These are phyloP conservation scores for Seladonia tumulorum DNA, from an alignment of 2,888 invertebrate species.

Conservation along the genomic window DNA sequence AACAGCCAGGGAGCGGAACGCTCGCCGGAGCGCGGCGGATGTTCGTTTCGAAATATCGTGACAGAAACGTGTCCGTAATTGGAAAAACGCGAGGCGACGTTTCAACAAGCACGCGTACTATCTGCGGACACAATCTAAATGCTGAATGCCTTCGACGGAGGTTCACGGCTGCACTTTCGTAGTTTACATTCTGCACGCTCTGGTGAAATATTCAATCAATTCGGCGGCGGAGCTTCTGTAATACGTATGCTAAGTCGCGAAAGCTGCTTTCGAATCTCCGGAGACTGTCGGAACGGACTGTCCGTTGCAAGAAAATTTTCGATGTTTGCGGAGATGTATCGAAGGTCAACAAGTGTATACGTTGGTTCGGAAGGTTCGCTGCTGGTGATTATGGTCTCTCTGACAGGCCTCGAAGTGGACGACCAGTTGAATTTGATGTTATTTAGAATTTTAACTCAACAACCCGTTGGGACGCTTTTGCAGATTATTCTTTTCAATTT, in stretches of 20 bases:
- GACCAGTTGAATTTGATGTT: no score
- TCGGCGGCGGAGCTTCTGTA: neutral
- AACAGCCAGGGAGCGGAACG: neutral
- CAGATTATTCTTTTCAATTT: no score
- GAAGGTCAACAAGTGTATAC: no score
- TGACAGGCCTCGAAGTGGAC: no score
- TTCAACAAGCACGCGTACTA: constrained; percentile 1
- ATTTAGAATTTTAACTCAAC: no score
- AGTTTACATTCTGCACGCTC: neutral
- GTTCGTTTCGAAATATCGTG: neutral
- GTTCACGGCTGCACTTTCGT: neutral
- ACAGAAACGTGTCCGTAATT: constrained; percentile 4
- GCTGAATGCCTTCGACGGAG: neutral
- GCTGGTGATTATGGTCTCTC: no score
- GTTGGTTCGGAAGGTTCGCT: no score
- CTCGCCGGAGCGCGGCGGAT: neutral
- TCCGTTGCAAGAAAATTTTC: no score
- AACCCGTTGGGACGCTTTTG: no score
- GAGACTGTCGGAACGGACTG: neutral
- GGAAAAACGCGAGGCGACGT: neutral
- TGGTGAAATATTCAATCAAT: neutral
- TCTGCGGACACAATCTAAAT: neutral
- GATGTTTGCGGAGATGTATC: no score
- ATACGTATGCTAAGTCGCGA: neutral
- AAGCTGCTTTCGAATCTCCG: neutral